Evolutionary conservation across 2,888 invertebrate genomes (phyloP).

Genomic region (Exocentrus adspersus): DNA sequence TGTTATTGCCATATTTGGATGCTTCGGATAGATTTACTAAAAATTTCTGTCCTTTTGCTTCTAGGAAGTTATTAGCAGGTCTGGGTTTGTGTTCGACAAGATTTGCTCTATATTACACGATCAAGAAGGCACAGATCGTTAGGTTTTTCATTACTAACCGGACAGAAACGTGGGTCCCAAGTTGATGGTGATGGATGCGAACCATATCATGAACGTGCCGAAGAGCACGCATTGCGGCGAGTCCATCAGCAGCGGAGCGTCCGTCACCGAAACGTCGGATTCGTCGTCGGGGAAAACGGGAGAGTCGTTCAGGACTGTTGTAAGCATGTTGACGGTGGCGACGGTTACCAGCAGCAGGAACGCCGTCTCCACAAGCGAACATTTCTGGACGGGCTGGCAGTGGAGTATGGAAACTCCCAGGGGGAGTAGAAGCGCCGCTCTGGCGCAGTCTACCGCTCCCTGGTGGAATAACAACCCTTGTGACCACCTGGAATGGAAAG

Average conservation of each 20-base stretch:
- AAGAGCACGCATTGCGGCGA: conserved; percentile 91
- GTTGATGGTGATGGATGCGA: conserved; percentile 90
- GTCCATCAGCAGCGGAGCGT: conserved; percentile 76
- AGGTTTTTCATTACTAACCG: conserved; percentile 64
- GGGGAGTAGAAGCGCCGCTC: conserved; percentile 82
- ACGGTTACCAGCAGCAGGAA: conserved; percentile 89
- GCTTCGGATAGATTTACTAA: too few relatives aligned
- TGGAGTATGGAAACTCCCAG: conserved; percentile 82
- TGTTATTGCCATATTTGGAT: too few relatives aligned
- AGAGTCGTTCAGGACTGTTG: conserved; percentile 86
- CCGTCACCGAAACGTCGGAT: conserved; percentile 71
- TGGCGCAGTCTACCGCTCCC: conserved; percentile 83
- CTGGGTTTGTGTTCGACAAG: too few relatives aligned
- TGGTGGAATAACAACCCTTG: conserved; percentile 87
- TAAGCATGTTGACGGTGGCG: conserved; percentile 90
- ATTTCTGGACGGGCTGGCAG: conserved; percentile 87
- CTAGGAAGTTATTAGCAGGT: too few relatives aligned
- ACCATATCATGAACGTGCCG: conserved; percentile 94
- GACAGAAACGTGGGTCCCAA: conserved; percentile 88
- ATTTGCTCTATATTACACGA: too few relatives aligned
- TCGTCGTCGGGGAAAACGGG: conserved; percentile 86
- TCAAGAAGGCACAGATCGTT: not conserved
- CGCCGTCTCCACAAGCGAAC: conserved; percentile 87
- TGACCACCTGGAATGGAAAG: conserved; percentile 75
- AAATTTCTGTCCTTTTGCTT: too few relatives aligned